These are phyloP conservation scores for Parthenolecanium corni DNA, from an alignment of 2,888 invertebrate genomes.

Conservation along the genomic window DNA sequence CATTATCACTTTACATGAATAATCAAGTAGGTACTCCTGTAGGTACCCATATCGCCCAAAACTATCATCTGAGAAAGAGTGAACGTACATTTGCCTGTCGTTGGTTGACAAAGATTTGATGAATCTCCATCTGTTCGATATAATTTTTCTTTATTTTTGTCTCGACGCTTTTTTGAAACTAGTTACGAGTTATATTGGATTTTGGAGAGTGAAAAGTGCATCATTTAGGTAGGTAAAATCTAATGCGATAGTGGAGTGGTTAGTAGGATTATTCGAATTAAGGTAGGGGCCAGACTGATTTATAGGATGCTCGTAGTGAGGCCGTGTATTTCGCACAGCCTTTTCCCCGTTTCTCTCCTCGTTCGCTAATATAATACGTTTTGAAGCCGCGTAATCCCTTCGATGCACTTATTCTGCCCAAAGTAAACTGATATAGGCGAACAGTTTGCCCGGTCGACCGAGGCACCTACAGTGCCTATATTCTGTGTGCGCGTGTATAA, in stretches of 20 bases:
- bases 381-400: constrained; percentile 24
- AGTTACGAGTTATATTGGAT: constrained; percentile 17
- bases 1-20: no score
- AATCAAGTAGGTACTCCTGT: no score
- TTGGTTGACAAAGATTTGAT: no score
- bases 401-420: constrained; percentile 24
- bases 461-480: no score
- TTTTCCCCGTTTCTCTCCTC: constrained; percentile 18
- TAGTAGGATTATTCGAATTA: constrained; percentile 26
- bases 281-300: constrained; percentile 24
- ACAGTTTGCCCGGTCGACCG: constrained; percentile 4
- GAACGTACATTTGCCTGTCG: no score
- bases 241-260: constrained; percentile 15
- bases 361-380: constrained; percentile 18
- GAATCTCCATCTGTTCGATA: no score
- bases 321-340: constrained; percentile 12
- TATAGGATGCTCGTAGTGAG: constrained; percentile 17
- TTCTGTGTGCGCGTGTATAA: no score
- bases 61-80: no score
- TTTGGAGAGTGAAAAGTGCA: constrained; percentile 25
- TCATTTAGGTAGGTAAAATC: constrained; percentile 20
- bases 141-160: background rate
- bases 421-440: constrained; percentile 25
- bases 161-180: background rate
- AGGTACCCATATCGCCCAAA: no score